These are phyloP conservation scores for Phalacrocorax pelagicus DNA, from an alignment of 2,113 vertebrate genomes.

Conservation along the genomic window DNA sequence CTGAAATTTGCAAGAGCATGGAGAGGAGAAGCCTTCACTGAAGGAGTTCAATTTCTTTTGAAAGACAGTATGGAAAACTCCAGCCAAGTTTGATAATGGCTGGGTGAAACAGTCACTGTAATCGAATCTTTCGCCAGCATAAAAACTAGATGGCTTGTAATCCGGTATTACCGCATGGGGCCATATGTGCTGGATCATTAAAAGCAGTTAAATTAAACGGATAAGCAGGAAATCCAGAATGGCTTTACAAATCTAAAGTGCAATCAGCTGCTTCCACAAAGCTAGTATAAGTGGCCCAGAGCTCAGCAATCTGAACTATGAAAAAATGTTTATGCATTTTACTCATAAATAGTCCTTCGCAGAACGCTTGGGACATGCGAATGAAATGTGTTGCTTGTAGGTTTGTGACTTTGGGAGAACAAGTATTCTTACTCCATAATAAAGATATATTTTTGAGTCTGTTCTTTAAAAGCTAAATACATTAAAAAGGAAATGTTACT, in stretches of 20 bases:
- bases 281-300: not conserved
- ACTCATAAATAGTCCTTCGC: not conserved
- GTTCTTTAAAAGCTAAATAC: not conserved
- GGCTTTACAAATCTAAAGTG: not conserved
- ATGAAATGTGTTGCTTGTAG: not conserved
- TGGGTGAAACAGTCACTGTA: not conserved
- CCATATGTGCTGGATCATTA: not conserved
- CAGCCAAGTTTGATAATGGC: not conserved
- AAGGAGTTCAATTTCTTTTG: not conserved
- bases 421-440: not conserved
- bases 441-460: not conserved
- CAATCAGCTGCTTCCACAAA: not conserved
- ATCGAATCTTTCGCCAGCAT: not conserved
- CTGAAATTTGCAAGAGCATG: not conserved
- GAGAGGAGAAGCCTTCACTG: not conserved
- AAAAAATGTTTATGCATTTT: not conserved
- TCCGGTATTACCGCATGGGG: not conserved
- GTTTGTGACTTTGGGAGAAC: not conserved
- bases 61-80: not conserved
- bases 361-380: not conserved
- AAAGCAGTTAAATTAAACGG: slow-evolving; percentile 10
- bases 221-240: slow-evolving; percentile 14
- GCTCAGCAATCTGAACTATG: not conserved
- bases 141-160: slow-evolving; percentile 18
- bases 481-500: not conserved